phyloP scores from a whole-genome alignment of 2,888 invertebrate genomes.

The Rhamnusium bicolor region DNA sequence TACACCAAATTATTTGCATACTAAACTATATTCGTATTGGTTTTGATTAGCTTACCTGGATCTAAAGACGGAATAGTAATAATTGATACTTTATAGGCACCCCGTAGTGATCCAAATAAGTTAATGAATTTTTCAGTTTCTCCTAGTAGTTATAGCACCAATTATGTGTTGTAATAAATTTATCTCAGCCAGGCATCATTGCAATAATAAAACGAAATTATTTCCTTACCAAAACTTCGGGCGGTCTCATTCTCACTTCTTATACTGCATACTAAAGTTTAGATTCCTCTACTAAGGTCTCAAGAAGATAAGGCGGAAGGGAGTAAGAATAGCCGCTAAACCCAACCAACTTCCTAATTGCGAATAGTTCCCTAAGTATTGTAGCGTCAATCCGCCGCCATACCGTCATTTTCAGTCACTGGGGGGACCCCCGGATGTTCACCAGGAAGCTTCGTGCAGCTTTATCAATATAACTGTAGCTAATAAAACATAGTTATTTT shows the following conservation, averaged over 20 bases:
- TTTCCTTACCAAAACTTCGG: background rate
- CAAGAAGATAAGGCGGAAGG: slow-evolving; percentile 8
- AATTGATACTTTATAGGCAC: background rate
- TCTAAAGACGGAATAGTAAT: no score
- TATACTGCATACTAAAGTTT: background rate
- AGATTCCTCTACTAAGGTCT: slow-evolving; percentile 8
- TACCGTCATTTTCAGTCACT: background rate
- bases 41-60: no score
- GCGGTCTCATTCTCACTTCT: background rate
- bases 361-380: slow-evolving; percentile 12
- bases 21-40: no score
- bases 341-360: slow-evolving; percentile 23
- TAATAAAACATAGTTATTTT: background rate
- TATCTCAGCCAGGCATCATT: background rate
- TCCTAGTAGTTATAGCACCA: background rate
- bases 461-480: slow-evolving; percentile 10
- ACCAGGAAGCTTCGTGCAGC: background rate
- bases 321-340: slow-evolving; percentile 5
- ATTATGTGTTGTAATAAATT: slow-evolving; percentile 6
- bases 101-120: background rate
- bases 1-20: no score
- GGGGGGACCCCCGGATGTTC: background rate
- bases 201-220: slow-evolving; percentile 11
- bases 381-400: slow-evolving; percentile 4
- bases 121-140: background rate